Conservation (phyloP, 1,140 invertebrate species). For the Trachymyrmex cornetzi region DNA sequence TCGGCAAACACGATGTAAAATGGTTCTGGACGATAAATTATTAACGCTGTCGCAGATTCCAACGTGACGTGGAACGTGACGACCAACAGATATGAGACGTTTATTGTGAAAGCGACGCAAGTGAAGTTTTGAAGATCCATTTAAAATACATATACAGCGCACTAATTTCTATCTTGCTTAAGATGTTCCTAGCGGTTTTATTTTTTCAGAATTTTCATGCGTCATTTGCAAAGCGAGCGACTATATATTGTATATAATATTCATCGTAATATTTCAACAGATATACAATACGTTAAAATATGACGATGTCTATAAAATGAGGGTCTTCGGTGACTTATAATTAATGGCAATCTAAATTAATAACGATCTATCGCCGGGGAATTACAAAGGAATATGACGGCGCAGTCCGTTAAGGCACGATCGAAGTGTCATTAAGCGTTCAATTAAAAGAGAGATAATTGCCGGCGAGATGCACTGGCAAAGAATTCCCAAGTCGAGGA, state of each 20-base stretch:
- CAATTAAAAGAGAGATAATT: slow-evolving; percentile 62
- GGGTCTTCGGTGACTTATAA: slow-evolving; percentile 32
- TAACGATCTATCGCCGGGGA: slow-evolving; percentile 48
- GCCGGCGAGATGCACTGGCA: slow-evolving; percentile 51
- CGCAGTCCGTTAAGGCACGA: slow-evolving; percentile 47
- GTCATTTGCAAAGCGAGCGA: background rate
- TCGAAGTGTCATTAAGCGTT: slow-evolving; percentile 59
- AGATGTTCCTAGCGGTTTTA: background rate
- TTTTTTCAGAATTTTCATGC: background rate
- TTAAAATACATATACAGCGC: slow-evolving; percentile 18
- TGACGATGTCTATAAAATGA: slow-evolving; percentile 16
- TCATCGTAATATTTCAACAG: no score
- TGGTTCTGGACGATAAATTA: slow-evolving; percentile 59
- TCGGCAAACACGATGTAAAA: slow-evolving; percentile 59
- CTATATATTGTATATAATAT: background rate
- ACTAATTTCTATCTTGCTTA: slow-evolving; percentile 14
- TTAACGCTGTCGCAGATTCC: slow-evolving; percentile 60
- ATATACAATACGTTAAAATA: background rate
- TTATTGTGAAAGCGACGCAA: slow-evolving; percentile 55
- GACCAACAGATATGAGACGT: slow-evolving; percentile 64
- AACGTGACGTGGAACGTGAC: slow-evolving; percentile 42
- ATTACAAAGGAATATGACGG: slow-evolving; percentile 39
- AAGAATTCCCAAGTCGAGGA: slow-evolving; percentile 59
- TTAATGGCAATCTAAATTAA: slow-evolving; percentile 47
- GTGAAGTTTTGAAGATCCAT: slow-evolving; percentile 24